Evolutionary conservation across 2,113 vertebrate genomes (phyloP), one percentile per base, ranked within the genome.

Genomic region (Donacobius atricapilla): DNA sequence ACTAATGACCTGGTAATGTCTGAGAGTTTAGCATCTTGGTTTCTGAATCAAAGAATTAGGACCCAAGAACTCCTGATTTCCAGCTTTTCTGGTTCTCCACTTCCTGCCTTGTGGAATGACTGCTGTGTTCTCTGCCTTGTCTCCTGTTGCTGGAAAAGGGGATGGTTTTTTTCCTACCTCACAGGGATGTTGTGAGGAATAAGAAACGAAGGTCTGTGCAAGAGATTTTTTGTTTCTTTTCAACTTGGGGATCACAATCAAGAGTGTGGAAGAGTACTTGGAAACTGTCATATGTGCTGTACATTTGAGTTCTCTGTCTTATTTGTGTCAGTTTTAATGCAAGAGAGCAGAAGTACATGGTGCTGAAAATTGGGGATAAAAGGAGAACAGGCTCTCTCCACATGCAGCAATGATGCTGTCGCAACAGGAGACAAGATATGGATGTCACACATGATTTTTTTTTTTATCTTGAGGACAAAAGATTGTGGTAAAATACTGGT

Each of bases 101-200:
- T 54, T 88, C 61, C 31, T 88, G 94, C 92, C 90, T 96, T 96
- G 76, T 73, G 45, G 64, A 90, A 47, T 4, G 22, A 81, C 22
- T 65, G 19, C 54, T 81, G 44, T 77, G 72, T 68, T 86, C 48
- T 92, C 82, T 93, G 75, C 71, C 88, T 93, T 88, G 79, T 71
- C 77, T 88, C 69, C 44, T 88, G 79, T 73, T 63, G 27, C 64
- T 84, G 35, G 28, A 66, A 90, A 93, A 90, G 75, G 87, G 40
- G 85, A 93, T 91, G 10, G 57, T 83, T 66, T 86, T 77, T 21
- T 86, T 83, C 92, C 75, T 95, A 80, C 92, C 90, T 97, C 92
- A 90, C 92, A 92, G 92, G 79, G 94, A 69, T 91, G 65, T 93
- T 96, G 87, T 96, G 93, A 80, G 92, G 88, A 91, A 68, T 73